phyloP scores from a whole-genome alignment of 1,140 invertebrate species.

The Drosophila nikananu region DNA sequence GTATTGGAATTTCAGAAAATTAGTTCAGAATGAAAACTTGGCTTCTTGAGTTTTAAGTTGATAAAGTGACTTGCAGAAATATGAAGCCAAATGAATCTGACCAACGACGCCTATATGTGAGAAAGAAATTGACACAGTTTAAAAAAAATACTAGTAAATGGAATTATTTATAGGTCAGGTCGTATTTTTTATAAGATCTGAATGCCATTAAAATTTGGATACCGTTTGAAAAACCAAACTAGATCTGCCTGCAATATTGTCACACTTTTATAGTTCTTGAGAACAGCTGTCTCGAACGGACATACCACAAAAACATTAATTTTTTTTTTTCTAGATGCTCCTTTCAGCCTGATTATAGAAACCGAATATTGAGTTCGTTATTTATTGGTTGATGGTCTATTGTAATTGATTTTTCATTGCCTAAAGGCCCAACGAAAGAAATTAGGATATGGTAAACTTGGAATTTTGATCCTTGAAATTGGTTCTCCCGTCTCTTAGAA shows the following conservation, averaged over 20 bases:
- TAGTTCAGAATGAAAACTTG: slow-evolving; percentile 25
- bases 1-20: slow-evolving; percentile 25
- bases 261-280: too few relatives aligned
- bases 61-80: slow-evolving; percentile 15
- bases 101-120: not conserved
- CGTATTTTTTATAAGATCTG: not conserved
- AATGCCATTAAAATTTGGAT: not conserved
- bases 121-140: not conserved
- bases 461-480: slow-evolving; percentile 14
- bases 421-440: not conserved
- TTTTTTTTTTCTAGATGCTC: not conserved
- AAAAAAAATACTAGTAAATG: not conserved
- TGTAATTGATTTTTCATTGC: slow-evolving; percentile 23
- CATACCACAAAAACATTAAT: not conserved
- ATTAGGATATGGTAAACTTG: not conserved
- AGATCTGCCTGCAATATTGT: not conserved
- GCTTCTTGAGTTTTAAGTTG: not conserved
- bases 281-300: not conserved
- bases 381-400: slow-evolving; percentile 52
- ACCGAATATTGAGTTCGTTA: slow-evolving; percentile 24
- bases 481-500: slow-evolving; percentile 1
- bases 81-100: not conserved
- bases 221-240: not conserved
- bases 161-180: not conserved
- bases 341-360: not conserved